These are phyloP conservation scores for Leptopilina syphax DNA, from an alignment of 2,888 invertebrate species.

Conservation along the genomic window DNA sequence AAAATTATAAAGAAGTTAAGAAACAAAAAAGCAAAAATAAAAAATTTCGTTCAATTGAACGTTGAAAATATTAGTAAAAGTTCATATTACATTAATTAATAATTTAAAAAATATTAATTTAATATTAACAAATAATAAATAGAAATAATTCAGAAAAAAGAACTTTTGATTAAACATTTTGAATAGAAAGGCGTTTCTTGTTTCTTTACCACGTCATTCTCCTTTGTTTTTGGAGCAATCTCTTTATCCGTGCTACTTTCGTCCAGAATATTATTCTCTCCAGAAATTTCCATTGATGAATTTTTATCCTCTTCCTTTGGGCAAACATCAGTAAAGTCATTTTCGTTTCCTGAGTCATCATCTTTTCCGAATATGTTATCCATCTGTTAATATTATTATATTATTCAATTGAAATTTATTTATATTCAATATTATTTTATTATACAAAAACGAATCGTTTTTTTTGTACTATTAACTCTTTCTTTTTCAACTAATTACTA, in stretches of 20 bases:
- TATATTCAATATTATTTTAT: too few relatives aligned
- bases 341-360: constrained; percentile 70
- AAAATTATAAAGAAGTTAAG: too few relatives aligned
- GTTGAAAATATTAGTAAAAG: too few relatives aligned
- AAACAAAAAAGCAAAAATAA: too few relatives aligned
- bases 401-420: too few relatives aligned
- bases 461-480: too few relatives aligned
- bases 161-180: neutral
- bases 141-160: constrained; percentile 18
- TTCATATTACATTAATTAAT: too few relatives aligned
- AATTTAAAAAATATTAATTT: too few relatives aligned
- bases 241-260: constrained; percentile 56
- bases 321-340: constrained; percentile 59
- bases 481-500: too few relatives aligned
- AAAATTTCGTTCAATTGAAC: too few relatives aligned
- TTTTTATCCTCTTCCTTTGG: constrained; percentile 57
- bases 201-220: neutral
- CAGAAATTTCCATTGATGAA: constrained; percentile 45
- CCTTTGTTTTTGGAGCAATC: constrained; percentile 58
- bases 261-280: constrained; percentile 57
- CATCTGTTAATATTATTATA: constrained; percentile 53
- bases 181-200: neutral
- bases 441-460: too few relatives aligned
- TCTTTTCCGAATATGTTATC: constrained; percentile 71
- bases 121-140: constrained; percentile 41